Evolutionary conservation across 2,797 vertebrate genomes (phyloP).

Genomic region (Spheniscus humboldti): DNA sequence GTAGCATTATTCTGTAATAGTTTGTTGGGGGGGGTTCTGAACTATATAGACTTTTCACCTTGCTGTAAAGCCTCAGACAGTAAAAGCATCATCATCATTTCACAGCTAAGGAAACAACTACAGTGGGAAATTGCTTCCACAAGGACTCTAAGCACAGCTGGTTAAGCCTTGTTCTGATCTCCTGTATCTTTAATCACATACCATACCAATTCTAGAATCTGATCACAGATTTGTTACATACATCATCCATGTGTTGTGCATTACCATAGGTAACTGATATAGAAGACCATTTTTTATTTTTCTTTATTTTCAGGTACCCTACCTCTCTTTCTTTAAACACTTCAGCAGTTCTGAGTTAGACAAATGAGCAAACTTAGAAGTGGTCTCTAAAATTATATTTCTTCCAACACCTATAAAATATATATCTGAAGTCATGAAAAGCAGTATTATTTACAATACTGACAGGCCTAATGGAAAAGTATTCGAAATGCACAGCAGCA

Average conservation of each 20-base stretch:
- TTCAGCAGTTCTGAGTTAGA: not conserved
- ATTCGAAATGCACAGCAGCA: not conserved
- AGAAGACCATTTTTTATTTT: not conserved
- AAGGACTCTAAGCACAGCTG: not conserved
- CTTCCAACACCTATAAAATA: not conserved
- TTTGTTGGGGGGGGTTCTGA: not conserved
- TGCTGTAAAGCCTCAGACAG: not conserved
- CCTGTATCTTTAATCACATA: not conserved
- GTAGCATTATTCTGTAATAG: not conserved
- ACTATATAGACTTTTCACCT: not conserved
- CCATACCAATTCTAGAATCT: not conserved
- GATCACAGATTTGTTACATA: not conserved
- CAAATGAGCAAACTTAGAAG: not conserved
- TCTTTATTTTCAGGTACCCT: not conserved
- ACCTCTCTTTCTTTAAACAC: not conserved
- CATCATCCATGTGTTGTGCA: not conserved
- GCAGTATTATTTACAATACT: not conserved
- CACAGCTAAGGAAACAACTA: not conserved
- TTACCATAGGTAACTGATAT: not conserved
- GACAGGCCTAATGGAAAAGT: not conserved
- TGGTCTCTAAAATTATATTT: not conserved
- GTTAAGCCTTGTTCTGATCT: not conserved
- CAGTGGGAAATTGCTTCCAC: not conserved
- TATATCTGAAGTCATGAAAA: not conserved
- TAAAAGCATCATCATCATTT: not conserved